phyloP scores from a whole-genome alignment of 2,113 vertebrate species.

The Dicaeum eximium region DNA sequence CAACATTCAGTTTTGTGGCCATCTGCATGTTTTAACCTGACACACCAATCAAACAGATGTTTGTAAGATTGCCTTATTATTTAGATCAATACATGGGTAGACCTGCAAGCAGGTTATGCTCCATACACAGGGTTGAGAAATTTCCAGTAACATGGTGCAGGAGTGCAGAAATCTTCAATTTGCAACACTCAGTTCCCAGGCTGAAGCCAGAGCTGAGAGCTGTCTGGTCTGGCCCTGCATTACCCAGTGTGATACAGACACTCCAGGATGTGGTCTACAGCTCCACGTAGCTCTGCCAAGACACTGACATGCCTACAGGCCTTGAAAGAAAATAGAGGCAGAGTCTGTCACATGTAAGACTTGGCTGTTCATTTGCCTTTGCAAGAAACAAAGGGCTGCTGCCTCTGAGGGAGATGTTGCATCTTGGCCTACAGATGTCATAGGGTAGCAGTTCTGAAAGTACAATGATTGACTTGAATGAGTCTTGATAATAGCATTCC shows the following conservation, averaged over 20 bases:
- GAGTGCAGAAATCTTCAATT: neutral
- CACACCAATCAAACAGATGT: neutral
- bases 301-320: neutral
- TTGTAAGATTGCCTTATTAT: neutral
- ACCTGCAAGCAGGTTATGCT: neutral
- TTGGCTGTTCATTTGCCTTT: neutral
- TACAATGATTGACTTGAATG: neutral
- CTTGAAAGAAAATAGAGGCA: neutral
- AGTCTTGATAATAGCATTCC: neutral
- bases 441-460: neutral
- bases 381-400: neutral
- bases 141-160: neutral
- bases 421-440: neutral
- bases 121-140: neutral
- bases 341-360: neutral
- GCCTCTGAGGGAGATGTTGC: neutral
- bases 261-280: neutral
- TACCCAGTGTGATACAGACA: accelerated
- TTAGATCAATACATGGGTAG: neutral
- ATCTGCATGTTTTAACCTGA: neutral
- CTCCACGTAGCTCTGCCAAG: neutral
- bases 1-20: neutral
- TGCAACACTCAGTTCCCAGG: neutral
- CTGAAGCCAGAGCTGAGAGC: neutral
- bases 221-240: neutral